These are phyloP conservation scores for Toxotes chatareus DNA, from an alignment of 2,113 vertebrate species.

Conservation along the genomic window DNA sequence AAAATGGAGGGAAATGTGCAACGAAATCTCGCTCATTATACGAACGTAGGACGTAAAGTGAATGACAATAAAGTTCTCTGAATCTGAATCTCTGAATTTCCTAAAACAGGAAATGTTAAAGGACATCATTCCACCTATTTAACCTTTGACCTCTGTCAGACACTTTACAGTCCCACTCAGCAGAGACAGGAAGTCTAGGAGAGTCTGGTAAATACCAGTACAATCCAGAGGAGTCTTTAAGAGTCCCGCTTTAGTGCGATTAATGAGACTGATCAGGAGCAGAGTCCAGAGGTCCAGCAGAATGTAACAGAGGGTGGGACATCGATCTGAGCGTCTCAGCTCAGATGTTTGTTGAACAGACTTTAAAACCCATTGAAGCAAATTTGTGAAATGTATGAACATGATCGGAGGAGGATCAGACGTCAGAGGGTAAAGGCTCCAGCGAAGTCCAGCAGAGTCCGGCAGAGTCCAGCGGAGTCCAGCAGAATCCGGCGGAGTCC, in stretches of 20 bases:
- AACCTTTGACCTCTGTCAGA: conserved; percentile 17
- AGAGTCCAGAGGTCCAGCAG: not conserved
- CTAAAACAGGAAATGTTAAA: conserved; percentile 3
- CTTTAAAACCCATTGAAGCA: no score
- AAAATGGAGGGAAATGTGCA: not conserved
- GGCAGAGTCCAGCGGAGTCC: not conserved
- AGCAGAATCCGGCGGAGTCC: not conserved
- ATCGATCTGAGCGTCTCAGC: no score
- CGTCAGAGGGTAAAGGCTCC: not conserved
- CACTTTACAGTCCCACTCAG: not conserved
- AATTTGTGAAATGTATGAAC: no score
- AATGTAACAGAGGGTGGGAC: no score
- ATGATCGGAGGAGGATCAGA: no score
- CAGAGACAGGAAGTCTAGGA: not conserved
- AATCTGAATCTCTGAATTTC: not conserved
- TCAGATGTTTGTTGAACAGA: no score
- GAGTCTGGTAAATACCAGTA: not conserved
- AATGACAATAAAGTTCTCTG: no score
- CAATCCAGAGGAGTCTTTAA: not conserved
- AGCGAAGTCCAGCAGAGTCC: not conserved
- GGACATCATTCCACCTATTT: not conserved
- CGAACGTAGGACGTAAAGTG: no score
- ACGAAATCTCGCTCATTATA: no score
- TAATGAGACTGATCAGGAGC: not conserved
- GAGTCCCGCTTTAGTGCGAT: not conserved